These are phyloP conservation scores for Aporrectodea caliginosa DNA, from an alignment of 1,140 invertebrate species.

Conservation along the genomic window DNA sequence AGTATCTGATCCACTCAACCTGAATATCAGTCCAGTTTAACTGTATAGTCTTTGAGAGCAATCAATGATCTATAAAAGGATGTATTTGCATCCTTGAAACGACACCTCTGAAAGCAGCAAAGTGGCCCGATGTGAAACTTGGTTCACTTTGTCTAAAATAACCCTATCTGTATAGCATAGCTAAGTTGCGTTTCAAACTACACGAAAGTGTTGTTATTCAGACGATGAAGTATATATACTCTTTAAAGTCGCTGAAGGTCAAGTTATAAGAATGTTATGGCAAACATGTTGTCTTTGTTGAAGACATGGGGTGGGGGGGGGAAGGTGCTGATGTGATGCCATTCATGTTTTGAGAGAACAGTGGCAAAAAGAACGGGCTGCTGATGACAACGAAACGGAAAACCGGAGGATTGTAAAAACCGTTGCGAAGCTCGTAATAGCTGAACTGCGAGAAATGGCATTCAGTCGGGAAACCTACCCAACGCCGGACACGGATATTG, in stretches of 20 bases:
- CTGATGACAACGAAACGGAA: background rate
- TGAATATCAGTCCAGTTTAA: no score
- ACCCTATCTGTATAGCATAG: no score
- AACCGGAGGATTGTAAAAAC: background rate
- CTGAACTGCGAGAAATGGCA: background rate
- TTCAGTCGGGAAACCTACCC: background rate
- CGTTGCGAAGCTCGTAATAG: background rate
- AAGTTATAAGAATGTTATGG: background rate
- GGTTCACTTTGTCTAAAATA: no score
- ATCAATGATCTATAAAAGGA: no score
- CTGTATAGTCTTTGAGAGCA: no score
- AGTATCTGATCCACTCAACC: no score
- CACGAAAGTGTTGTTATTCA: background rate
- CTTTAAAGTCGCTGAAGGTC: background rate
- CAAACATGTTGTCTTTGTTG: background rate
- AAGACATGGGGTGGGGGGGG: background rate
- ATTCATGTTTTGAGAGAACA: background rate
- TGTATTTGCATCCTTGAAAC: no score
- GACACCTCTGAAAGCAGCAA: no score
- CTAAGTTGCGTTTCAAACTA: background rate
- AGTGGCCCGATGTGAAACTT: no score
- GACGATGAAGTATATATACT: background rate
- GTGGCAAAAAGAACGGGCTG: background rate
- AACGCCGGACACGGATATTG: background rate
- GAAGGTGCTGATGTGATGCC: background rate